phyloP scores from a whole-genome alignment of 1,140 invertebrate species.

The Ips typographus region DNA sequence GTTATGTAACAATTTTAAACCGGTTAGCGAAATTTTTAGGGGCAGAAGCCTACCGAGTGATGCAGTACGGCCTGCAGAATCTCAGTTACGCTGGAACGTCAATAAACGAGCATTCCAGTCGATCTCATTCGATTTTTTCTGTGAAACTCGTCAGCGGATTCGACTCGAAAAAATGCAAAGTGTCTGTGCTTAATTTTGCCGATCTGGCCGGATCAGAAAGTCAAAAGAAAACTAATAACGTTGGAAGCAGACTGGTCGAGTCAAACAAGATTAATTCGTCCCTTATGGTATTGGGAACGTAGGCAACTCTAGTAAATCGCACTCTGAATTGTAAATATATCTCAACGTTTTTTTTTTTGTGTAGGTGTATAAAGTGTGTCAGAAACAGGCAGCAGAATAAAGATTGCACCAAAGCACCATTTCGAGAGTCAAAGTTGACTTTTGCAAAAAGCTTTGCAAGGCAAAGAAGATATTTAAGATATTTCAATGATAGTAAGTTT shows the following conservation, averaged over 20 bases:
- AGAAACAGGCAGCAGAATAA: conserved; percentile 51
- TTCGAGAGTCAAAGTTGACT: conserved; percentile 87
- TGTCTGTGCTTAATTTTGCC: conserved; percentile 70
- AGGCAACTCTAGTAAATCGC: conserved; percentile 48
- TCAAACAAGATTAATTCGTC: conserved; percentile 90
- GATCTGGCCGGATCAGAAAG: conserved; percentile 92
- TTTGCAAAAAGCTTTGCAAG: conserved; percentile 64
- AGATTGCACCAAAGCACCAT: conserved; percentile 60
- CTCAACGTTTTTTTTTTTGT: neutral
- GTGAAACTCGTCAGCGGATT: conserved; percentile 66
- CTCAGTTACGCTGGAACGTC: conserved; percentile 82
- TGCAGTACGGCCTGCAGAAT: conserved; percentile 77
- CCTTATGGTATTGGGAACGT: conserved; percentile 78
- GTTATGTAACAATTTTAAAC: too few relatives aligned
- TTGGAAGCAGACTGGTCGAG: conserved; percentile 81
- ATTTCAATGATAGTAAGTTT: conserved; percentile 79
- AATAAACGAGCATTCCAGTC: conserved; percentile 80
- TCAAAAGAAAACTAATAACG: conserved; percentile 79
- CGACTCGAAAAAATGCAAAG: conserved; percentile 14
- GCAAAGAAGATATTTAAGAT: conserved; percentile 71
- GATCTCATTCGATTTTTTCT: conserved; percentile 87
- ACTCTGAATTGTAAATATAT: neutral
- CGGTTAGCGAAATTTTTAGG: neutral
- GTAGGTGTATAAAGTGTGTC: conserved; percentile 39
- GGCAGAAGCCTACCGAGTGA: conserved; percentile 77